A percentile compares a stretch with the other conserved stretches of the same genome.
phyloP scores from a whole-genome alignment of 2,797 vertebrate species.

The Chanos chanos region DNA sequence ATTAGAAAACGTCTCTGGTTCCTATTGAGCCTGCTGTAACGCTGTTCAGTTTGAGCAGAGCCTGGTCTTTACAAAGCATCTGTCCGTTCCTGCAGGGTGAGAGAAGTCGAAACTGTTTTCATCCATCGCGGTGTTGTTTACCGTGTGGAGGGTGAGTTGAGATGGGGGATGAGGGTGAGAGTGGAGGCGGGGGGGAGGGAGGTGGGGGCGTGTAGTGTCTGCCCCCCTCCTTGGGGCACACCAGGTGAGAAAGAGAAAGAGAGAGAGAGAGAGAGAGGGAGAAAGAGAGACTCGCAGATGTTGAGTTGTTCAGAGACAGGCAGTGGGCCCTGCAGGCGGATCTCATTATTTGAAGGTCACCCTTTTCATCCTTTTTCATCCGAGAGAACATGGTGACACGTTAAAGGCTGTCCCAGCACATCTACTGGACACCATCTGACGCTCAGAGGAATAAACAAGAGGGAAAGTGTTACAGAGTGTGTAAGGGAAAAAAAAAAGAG shows the following conservation, averaged over 20 bases:
- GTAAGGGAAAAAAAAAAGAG: not conserved
- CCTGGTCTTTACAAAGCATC: not conserved
- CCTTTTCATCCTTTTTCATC: slow-evolving; percentile 53
- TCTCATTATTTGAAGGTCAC: slow-evolving; percentile 59
- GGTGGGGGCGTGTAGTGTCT: slow-evolving; percentile 5
- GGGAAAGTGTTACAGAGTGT: not conserved
- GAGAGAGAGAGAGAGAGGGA: slow-evolving; percentile 26
- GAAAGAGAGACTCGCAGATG: slow-evolving; percentile 33
- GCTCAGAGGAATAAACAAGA: slow-evolving; percentile 33
- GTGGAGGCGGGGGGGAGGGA: slow-evolving; percentile 18
- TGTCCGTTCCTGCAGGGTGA: not conserved
- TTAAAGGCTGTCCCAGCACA: slow-evolving; percentile 51
- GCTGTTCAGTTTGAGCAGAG: too few species aligned
- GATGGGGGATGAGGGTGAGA: slow-evolving; percentile 26
- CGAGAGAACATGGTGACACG: slow-evolving; percentile 46
- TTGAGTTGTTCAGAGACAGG: slow-evolving; percentile 41
- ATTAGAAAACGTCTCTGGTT: too few species aligned
- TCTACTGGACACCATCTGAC: slow-evolving; percentile 41
- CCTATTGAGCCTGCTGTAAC: too few species aligned
- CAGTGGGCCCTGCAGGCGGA: slow-evolving; percentile 43
- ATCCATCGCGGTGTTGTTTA: slow-evolving; percentile 12
- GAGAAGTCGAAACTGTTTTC: not conserved
- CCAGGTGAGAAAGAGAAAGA: slow-evolving; percentile 38
- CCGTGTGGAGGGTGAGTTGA: slow-evolving; percentile 2
- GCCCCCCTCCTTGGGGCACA: slow-evolving; percentile 28